Evolutionary conservation across 2,113 vertebrate species (phyloP).

Genomic region (Geococcyx californianus): DNA sequence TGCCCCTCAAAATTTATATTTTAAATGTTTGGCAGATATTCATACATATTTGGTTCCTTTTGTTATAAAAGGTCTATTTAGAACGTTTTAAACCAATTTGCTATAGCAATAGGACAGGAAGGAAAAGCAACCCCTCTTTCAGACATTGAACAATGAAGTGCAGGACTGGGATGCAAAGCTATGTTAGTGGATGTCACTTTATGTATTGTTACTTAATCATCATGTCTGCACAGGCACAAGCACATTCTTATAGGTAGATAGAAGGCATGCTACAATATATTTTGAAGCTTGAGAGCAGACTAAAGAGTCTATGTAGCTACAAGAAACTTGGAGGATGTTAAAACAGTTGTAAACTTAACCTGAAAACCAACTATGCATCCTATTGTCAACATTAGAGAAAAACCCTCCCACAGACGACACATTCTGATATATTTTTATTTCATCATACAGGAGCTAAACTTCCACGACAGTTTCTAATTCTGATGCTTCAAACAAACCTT

Average conservation of each 20-base stretch:
- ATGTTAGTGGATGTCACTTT: not conserved
- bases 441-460: not conserved
- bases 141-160: not conserved
- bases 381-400: not conserved
- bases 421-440: not conserved
- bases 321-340: not conserved
- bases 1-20: fast-evolving
- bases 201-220: not conserved
- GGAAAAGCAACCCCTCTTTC: not conserved
- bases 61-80: not conserved
- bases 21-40: not conserved
- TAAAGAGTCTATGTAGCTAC: not conserved
- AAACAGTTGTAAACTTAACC: not conserved
- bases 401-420: not conserved
- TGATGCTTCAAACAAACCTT: not conserved
- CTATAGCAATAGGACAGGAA: not conserved
- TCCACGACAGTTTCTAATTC: not conserved
- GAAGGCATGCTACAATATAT: not conserved
- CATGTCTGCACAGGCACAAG: not conserved
- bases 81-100: not conserved
- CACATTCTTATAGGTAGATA: not conserved
- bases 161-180: not conserved
- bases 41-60: not conserved
- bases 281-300: not conserved
- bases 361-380: not conserved